Evolutionary conservation across 2,797 vertebrate genomes (phyloP), one percentile per base, ranked within the genome.

Genomic region (Diplodus puntazzo): DNA sequence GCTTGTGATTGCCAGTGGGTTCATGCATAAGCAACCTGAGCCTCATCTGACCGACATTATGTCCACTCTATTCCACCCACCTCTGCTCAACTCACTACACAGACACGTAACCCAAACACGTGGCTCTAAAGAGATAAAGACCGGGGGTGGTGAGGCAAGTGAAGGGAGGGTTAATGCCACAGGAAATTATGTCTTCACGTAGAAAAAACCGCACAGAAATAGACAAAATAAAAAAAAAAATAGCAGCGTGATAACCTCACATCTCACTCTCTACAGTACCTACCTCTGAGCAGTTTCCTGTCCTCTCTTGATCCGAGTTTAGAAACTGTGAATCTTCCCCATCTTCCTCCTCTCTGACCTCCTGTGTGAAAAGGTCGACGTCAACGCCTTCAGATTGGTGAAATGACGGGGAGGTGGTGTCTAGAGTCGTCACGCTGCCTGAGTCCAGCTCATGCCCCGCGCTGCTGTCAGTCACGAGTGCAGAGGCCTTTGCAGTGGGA

Each of bases 241-340:
- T 1, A n/a, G 18, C 62, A 63, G 27, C 9, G 5, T 48, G 3
- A 74, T 27, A 49, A 14, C 12, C 20, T 57, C 58, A 50, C 34
- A 67, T 2, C 9, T 55, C 1, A 1, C 23, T 73, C 12, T 34
- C 6, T 11, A 49, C 39, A 30, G 11, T 49, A 73, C 91, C 0
- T 86, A 92, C 93, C 93, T 91, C 73, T 21, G 63, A 74, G 42
- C 23, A 2, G n/a, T 42, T 88, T 84, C 53, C 91, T 27, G 57
- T 63, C 50, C 61, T 34, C 21, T 89, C 81, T 10, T 34, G 7
- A 62, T 82, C 48, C 2, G 67, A 70, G 63, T 64, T 73, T 49
- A 79, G 46, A 49, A 42, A 61, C 45, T 0, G 62, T 42, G 27
- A 61, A 54, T 87, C 39, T 18, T 76, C 45, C 54, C 10, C 72